Percentiles rank a stretch among this genome's conserved stretches.
These are phyloP conservation scores for Nibea albiflora DNA, from an alignment of 2,113 vertebrate genomes.

Conservation along the genomic window DNA sequence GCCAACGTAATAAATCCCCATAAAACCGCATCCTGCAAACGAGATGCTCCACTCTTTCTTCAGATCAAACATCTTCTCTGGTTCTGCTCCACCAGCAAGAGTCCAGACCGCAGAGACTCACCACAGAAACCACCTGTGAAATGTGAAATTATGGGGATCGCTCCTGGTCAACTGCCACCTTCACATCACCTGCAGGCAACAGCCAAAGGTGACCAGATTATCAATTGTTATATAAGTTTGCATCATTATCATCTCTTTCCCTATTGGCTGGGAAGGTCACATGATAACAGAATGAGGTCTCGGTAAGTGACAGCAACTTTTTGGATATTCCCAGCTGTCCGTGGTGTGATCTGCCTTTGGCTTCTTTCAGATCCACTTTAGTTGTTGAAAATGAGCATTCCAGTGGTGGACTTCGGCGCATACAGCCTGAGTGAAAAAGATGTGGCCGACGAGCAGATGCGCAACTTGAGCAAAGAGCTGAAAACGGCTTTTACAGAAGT, in stretches of 20 bases:
- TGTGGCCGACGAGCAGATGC: constrained; percentile 35
- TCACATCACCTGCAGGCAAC: constrained; percentile 6
- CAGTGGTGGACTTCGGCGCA: constrained; percentile 77
- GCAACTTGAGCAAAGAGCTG: constrained; percentile 56
- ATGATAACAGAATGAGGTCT: constrained; percentile 5
- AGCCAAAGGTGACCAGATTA: constrained; percentile 45
- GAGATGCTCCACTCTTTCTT: constrained; percentile 88
- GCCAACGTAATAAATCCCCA: constrained; percentile 89
- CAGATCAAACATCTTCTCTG: constrained; percentile 78
- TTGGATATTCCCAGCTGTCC: too few relatives aligned
- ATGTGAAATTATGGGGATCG: background rate
- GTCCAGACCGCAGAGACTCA: background rate
- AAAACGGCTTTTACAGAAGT: constrained; percentile 73
- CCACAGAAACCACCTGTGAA: background rate
- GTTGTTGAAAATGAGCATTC: constrained; percentile 71
- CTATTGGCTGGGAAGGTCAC: constrained; percentile 62
- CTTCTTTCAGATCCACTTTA: background rate
- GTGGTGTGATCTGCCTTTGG: background rate
- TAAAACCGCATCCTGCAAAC: constrained; percentile 90
- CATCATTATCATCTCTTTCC: fast-evolving
- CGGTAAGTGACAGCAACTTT: background rate
- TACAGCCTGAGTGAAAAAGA: constrained; percentile 48
- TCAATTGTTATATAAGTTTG: background rate
- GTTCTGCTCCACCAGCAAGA: background rate
- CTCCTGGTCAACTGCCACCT: too few relatives aligned